Percentiles rank a stretch among this genome's conserved stretches.
These are phyloP conservation scores for Paramuricea clavata DNA, from an alignment of 92 coral and sea anemone species.

Conservation along the genomic window DNA sequence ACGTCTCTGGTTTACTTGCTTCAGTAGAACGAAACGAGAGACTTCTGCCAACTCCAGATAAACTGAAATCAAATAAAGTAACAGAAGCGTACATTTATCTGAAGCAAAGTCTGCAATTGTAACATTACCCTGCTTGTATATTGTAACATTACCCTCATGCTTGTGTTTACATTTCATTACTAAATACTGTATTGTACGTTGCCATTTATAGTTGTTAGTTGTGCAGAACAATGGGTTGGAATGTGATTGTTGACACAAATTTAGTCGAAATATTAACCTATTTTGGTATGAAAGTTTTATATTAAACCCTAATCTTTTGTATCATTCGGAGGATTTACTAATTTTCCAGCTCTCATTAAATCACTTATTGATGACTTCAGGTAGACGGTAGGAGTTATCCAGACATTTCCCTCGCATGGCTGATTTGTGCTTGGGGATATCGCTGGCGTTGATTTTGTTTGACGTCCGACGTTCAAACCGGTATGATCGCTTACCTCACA, in stretches of 20 bases:
- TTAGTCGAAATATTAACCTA: no score
- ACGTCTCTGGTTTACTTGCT: slow-evolving; percentile 16
- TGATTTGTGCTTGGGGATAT: neutral
- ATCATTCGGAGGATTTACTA: slow-evolving; percentile 15
- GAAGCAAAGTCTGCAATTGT: slow-evolving; percentile 12
- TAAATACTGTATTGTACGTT: no score
- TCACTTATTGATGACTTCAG: slow-evolving; percentile 25
- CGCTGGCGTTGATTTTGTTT: neutral
- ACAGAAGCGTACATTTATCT: slow-evolving; percentile 2
- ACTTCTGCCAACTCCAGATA: slow-evolving; percentile 15
- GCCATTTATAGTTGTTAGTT: no score
- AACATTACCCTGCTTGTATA: no score
- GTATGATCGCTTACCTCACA: neutral
- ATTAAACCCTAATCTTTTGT: no score
- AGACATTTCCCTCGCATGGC: neutral
- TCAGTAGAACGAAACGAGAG: neutral
- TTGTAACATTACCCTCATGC: no score
- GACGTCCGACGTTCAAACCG: neutral
- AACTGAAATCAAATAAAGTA: slow-evolving; percentile 1
- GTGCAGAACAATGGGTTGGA: no score
- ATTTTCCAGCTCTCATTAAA: slow-evolving; percentile 17
- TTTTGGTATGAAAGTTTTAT: no score
- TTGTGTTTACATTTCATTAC: no score
- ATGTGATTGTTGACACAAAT: no score
- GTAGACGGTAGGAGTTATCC: neutral